Evolutionary conservation across 2,888 invertebrate species (phyloP).

Genomic region (Uropetala carovei): DNA sequence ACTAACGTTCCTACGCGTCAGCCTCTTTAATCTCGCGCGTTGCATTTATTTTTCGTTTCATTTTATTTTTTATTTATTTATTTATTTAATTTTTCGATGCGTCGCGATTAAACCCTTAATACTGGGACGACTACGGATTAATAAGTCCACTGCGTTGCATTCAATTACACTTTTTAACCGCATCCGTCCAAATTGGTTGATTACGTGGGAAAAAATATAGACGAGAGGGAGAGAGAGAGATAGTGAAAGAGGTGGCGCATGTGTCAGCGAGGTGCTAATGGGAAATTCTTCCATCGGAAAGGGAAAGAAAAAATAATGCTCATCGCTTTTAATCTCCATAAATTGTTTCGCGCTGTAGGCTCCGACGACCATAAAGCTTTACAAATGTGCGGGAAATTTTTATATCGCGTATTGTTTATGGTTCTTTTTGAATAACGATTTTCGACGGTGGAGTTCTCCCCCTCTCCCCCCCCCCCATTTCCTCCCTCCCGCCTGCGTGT

Average conservation of each 20-base stretch:
- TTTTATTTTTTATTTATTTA: too few relatives aligned
- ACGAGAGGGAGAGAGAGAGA: too few relatives aligned
- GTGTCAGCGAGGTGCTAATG: not conserved
- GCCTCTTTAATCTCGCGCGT: not conserved
- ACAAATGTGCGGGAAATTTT: not conserved
- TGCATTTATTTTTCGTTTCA: not conserved
- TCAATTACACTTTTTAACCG: not conserved
- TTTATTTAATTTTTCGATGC: too few relatives aligned
- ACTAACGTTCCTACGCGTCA: not conserved
- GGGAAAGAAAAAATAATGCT: not conserved
- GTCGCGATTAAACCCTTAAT: not conserved
- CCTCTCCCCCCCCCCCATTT: too few relatives aligned
- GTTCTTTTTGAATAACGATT: not conserved
- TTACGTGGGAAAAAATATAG: not conserved
- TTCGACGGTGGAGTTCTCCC: not conserved
- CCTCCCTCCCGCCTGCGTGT: too few relatives aligned
- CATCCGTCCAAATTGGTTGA: not conserved
- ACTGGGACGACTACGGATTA: not conserved
- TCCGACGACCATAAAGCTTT: not conserved
- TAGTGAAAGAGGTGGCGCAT: not conserved
- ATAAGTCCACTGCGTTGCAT: not conserved
- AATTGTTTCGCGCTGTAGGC: not conserved
- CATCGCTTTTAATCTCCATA: constrained; percentile 22
- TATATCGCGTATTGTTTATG: not conserved
- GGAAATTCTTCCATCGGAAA: constrained; percentile 12